These are phyloP conservation scores for Hippocampus kuda DNA, from an alignment of 2,797 vertebrate species.

Conservation along the genomic window DNA sequence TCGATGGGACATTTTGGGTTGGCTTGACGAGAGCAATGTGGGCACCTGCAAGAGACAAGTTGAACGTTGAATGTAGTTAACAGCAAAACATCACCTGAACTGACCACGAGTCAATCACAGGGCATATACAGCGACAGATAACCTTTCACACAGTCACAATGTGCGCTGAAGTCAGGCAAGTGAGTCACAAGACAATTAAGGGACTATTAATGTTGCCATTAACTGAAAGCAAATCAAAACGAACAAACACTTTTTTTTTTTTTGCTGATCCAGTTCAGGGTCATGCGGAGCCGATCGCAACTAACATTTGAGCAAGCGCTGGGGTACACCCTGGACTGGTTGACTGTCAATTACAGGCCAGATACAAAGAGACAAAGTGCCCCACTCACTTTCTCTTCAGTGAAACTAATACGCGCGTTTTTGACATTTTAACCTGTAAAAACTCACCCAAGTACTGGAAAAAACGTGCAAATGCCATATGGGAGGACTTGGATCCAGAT, in stretches of 20 bases:
- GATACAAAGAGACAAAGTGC: neutral
- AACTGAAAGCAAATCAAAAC: no score
- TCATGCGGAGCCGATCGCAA: neutral
- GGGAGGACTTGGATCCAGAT: neutral
- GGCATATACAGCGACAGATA: neutral
- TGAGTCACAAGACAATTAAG: neutral
- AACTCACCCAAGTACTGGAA: neutral
- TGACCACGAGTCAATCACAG: no score
- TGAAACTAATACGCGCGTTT: no score
- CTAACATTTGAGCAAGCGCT: neutral
- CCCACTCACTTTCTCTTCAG: no score
- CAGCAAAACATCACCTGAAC: no score
- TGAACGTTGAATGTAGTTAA: neutral
- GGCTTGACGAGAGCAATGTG: slow-evolving; percentile 43
- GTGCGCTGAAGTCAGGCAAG: neutral
- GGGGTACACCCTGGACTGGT: neutral
- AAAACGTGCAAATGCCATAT: neutral
- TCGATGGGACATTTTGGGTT: slow-evolving; percentile 79
- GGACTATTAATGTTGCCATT: neutral
- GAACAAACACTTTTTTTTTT: no score
- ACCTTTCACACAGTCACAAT: neutral
- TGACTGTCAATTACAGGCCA: neutral
- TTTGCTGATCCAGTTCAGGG: neutral
- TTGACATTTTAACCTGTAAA: neutral
- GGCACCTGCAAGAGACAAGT: slow-evolving; percentile 37